Base-by-base conservation (phyloP, 2,113 vertebrate genomes). In the Brienomyrus longianalis region DNA sequence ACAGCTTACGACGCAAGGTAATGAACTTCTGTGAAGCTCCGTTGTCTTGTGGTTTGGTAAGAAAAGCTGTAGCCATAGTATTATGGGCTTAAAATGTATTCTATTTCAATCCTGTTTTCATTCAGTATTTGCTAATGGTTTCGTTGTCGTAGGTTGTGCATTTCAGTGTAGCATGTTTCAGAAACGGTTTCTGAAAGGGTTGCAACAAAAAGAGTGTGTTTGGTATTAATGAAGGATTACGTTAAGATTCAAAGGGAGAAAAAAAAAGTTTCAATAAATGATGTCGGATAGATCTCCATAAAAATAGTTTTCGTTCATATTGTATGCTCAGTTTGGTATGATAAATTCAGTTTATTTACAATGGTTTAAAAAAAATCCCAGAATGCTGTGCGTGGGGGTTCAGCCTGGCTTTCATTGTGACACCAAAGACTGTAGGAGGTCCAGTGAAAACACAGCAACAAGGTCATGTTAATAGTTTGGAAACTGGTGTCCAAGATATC, bases 31-130 rank as follows among this genome's bases (percentile, higher is more conserved):
- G 47, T 48, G 45, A 84, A 84, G 83, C 83, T 84, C 45, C 3
- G 43, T 23, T 84, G 74, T 84, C 83, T 84, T 48, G 83, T 11
- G 45, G 83, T 84, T 84, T 48, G 83, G 83, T 47, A 84, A 84
- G 83, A 21, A 84, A 84, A 45, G 39, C 45, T 48, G 45, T 48
- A 48, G 83, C 83, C 45, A 84, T 84, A 47, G 21, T 84, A n/a
- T n/a, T 84, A n/a, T n/a, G 10, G 45, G 45, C 45, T 84, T 84
- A 47, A 84, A 48, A 48, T 47, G 21, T 23, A 48, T 80, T 39
- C 74, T 43, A 19, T 80, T 80, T 80, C 35, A 17, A 19, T 43
- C 31, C 35, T 80, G 31, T 84, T 84, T 84, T 47, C 83, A 45
- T 84, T 84, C 45, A 84, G 15, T 84, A 84, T 84, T 84, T 84